Conservation (phyloP, 2,888 invertebrate genomes). For the Lasioglossum leucozonium region DNA sequence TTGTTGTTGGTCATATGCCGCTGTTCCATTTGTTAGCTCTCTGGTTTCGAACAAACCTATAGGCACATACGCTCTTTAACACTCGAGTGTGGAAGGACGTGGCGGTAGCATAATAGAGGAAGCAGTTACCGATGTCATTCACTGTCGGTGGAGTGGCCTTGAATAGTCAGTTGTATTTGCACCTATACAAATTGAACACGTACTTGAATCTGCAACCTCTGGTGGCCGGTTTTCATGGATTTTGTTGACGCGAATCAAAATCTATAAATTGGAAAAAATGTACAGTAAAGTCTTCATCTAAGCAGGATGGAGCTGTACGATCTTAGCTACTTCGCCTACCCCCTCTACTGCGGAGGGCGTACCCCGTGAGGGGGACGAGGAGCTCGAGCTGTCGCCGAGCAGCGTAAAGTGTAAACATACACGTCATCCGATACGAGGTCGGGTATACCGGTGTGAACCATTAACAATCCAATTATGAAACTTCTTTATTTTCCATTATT, state of each 20-base stretch:
- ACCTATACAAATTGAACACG: neutral
- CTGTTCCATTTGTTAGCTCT: neutral
- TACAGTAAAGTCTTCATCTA: too few species aligned
- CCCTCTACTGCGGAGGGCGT: too few species aligned
- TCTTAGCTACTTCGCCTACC: too few species aligned
- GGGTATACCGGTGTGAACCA: too few species aligned
- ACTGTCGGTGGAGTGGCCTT: constrained; percentile 6
- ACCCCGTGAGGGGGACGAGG: too few species aligned
- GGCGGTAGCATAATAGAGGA: neutral
- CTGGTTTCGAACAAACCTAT: neutral
- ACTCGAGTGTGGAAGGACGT: neutral
- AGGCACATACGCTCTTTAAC: too few species aligned
- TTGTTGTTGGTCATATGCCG: neutral
- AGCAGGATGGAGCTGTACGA: too few species aligned
- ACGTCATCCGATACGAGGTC: too few species aligned
- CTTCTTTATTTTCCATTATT: too few species aligned
- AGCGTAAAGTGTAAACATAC: too few species aligned
- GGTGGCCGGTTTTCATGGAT: neutral
- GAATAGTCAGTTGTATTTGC: constrained; percentile 5
- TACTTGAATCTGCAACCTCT: neutral
- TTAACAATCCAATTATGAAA: too few species aligned
- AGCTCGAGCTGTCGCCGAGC: too few species aligned
- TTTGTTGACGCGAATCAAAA: neutral
- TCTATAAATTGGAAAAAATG: neutral
- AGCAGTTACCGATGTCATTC: constrained; percentile 16